Base-by-base conservation (phyloP, 2,888 invertebrate genomes). In the Oscheius sp. region DNA sequence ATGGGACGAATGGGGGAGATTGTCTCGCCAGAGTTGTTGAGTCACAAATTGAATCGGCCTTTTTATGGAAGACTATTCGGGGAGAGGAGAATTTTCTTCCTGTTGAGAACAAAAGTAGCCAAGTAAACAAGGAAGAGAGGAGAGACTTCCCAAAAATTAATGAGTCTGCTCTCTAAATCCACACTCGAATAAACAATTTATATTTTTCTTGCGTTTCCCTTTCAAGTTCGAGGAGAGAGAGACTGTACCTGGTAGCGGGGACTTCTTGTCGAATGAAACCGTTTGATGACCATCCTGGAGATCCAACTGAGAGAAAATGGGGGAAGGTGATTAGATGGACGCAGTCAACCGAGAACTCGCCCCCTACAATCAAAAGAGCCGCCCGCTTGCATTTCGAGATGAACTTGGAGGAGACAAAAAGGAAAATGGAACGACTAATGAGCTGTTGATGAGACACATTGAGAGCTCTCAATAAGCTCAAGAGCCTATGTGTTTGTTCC, bases 361-460 rank as follows among this genome's bases (percentile, higher is more conserved):
- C 61, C 29, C 20, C 61, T 61, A 61, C 61, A 61, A 61, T 61
- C 61, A 61, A 61, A 45, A 61, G 61, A 42, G 61, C 61, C 45
- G 61, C 61, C 45, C 25, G n/a, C 58, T 20, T 20, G 12, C 55
- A 55, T 55, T 55, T 33, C 25, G n/a, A 55, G 34, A 55, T 34
- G 55, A 55, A 23, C 37, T 34, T 23, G 37, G 34, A 12, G 31
- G 12, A 15, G 34, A 34, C n/a, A 12, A n/a, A 15, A 27, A 29
- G 31, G 33, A 33, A 23, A 48, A 37, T 15, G 37, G 37, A 37
- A 37, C 8, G 48, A 5, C n/a, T 55, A 55, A 55, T 55, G 55
- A 55, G 55, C 34, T 55, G 55, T 55, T 55, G 23, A 55, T 55
- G 55, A 55, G 55, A 20, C 46, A n/a, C 46, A 42, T 48, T 25